Evolutionary conservation across 2,888 invertebrate genomes (phyloP), one percentile per base, ranked within the genome.

Genomic region (Glaucopsyche alexis): DNA sequence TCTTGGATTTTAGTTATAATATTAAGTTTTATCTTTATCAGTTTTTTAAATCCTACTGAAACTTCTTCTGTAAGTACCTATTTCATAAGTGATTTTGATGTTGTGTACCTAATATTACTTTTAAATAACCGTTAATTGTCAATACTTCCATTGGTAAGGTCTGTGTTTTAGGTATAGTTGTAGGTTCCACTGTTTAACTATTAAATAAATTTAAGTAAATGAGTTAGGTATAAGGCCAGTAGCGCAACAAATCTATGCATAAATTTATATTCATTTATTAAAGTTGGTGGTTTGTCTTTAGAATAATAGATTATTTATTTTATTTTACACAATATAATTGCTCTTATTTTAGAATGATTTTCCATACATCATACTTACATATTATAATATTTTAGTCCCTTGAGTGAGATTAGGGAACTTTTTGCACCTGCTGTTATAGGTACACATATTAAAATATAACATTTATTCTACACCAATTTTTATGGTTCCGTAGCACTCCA

Each of bases 391-490:
- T 16, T 7, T 19, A 55, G 19, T 19, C 55, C 60, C 11, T 55
- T 19, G 16, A 60, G 60, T 29, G 29, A 60, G 13, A 38, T 13
- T 13, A 60, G 29, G 60, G 29, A 38, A 60, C 2, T 7, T 60
- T 60, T 60, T 60, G 29, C 60, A 38, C 60, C 60, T 38, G 60
- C 60, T 55, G 19, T 40, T 47, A 8, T 13, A 11, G 7, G 11
- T 60, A 29, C n/a, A n/a, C n/a, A n/a, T n/a, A n/a, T n/a, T n/a
- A n/a, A n/a, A n/a, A n/a, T 60, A 60, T 60, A 29, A 60, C 29
- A 60, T 60, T 13, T 60, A 60, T 60, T 60, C 60, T 29, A 38
- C 60, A 38, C 29, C 60, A 60, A 29, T 47, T 60, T 60, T 29
- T 29, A 29, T 2, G 29, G 29, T 2, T 3, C 29, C 29, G 4